Base-by-base conservation (phyloP, 2,888 invertebrate genomes). In the Drosophila recens region DNA sequence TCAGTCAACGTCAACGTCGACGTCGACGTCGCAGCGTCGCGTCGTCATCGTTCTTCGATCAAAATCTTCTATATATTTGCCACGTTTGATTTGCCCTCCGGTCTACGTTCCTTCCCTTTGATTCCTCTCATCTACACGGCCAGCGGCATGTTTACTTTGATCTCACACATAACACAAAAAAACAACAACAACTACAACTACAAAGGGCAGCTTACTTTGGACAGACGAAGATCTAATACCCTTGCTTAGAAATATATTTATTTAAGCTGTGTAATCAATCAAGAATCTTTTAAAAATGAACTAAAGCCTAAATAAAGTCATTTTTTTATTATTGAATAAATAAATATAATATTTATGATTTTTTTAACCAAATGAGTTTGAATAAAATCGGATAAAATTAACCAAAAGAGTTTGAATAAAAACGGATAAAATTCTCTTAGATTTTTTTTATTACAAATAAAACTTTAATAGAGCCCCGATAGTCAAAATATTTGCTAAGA, bases 81-180 rank as follows among this genome's bases (percentile, higher is more conserved):
- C 71, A 89, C 76, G 61, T 75, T 78, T 73, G 67, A 67, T 73
- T 58, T 59, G 57, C 62, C 52, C 52, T 57, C 52, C 63, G 36
- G 23, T 45, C 48, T 40, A 15, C 45, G 34, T 9, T 46, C 36
- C 36, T 36, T 23, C 23, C 13, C 30, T 15, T 11, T 20, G 15
- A 9, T 30, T 46, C 30, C 40, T 30, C 76, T 43, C 43, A 38
- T 23, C 57, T 64, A 33, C 65, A 58, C 52, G 43, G 72, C 68
- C 54, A 48, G 67, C 90, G 90, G 90, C 78, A 53, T 78, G 66
- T 79, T 75, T 74, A 71, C 88, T 90, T 90, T 89, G 90, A 89
- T 89, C 90, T 80, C 69, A 61, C 67, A 61, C 73, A 70, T 72
- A 69, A 61, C 54, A 84, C 63, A 52, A 62, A 56, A 66, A 40